phyloP scores from a whole-genome alignment of 1,140 invertebrate genomes.

The Nasonia vitripennis region DNA sequence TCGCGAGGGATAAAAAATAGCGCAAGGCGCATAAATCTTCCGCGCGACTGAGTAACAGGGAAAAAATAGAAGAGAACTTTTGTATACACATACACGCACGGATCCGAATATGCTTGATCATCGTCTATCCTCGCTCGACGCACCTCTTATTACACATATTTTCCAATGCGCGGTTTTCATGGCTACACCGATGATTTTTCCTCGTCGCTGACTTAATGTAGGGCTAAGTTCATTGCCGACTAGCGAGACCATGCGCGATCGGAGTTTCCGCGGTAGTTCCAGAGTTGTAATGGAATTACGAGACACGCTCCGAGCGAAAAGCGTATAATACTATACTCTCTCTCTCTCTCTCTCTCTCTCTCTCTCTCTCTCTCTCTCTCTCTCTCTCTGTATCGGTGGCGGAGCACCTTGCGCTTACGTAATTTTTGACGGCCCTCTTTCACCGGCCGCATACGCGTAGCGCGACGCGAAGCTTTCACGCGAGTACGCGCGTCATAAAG shows the following conservation, averaged over 20 bases:
- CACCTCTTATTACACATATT: not conserved
- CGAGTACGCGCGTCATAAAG: not conserved
- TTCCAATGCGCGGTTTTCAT: not conserved
- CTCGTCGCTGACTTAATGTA: constrained; percentile 2
- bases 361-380: too few relatives aligned
- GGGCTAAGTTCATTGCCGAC: not conserved
- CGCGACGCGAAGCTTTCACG: not conserved
- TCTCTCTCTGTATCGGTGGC: too few relatives aligned
- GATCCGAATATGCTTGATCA: constrained; percentile 13
- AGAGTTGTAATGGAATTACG: too few relatives aligned
- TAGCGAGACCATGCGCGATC: too few relatives aligned
- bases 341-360: too few relatives aligned
- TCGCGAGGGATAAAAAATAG: too few relatives aligned
- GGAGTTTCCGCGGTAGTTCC: too few relatives aligned
- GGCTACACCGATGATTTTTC: not conserved
- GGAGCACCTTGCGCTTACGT: not conserved
- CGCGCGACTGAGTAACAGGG: not conserved
- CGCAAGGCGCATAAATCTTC: not conserved
- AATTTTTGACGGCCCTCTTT: not conserved
- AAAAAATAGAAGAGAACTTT: constrained; percentile 38
- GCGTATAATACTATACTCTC: too few relatives aligned
- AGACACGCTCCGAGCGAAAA: too few relatives aligned
- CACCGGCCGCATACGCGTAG: not conserved
- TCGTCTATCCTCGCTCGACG: constrained; percentile 14
- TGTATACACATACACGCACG: not conserved